phyloP scores from a whole-genome alignment of 2,888 invertebrate genomes.

The Halictus quadricinctus region DNA sequence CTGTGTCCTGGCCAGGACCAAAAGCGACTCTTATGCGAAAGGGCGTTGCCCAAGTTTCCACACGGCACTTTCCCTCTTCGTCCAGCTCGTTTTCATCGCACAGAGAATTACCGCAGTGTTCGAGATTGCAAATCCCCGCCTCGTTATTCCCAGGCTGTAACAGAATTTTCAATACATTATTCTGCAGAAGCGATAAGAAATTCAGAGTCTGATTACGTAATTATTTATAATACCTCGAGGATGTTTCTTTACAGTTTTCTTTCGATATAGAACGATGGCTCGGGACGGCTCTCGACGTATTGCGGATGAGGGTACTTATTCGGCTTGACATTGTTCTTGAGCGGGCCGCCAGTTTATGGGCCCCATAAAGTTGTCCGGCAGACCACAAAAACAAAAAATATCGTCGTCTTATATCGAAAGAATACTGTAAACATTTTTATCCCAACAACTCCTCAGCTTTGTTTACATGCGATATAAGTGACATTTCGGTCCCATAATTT shows the following conservation, averaged over 20 bases:
- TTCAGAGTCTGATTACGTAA: neutral
- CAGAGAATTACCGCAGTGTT: constrained; percentile 90
- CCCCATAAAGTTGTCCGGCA: too few species aligned
- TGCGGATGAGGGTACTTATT: too few species aligned
- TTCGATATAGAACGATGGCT: too few species aligned
- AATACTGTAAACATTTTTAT: too few species aligned
- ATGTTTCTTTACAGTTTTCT: neutral
- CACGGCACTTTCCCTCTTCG: constrained; percentile 84
- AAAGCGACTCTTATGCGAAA: constrained; percentile 92
- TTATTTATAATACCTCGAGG: neutral
- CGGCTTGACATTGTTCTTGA: too few species aligned
- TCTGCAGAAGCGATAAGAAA: neutral
- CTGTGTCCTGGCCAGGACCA: constrained; percentile 86
- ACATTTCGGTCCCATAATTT: neutral
- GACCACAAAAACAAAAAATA: too few species aligned
- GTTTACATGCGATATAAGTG: neutral
- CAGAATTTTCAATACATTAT: constrained; percentile 32
- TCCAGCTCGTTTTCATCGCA: constrained; percentile 84
- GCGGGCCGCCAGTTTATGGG: too few species aligned
- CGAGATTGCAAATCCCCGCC: constrained; percentile 89
- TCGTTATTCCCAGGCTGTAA: constrained; percentile 85
- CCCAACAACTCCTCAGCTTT: too few species aligned
- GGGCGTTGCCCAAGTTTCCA: constrained; percentile 90
- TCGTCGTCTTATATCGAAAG: too few species aligned
- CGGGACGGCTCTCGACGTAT: too few species aligned